Base-by-base conservation (phyloP, 53 echinoderm and acorn worm genomes). In the Astropecten irregularis region DNA sequence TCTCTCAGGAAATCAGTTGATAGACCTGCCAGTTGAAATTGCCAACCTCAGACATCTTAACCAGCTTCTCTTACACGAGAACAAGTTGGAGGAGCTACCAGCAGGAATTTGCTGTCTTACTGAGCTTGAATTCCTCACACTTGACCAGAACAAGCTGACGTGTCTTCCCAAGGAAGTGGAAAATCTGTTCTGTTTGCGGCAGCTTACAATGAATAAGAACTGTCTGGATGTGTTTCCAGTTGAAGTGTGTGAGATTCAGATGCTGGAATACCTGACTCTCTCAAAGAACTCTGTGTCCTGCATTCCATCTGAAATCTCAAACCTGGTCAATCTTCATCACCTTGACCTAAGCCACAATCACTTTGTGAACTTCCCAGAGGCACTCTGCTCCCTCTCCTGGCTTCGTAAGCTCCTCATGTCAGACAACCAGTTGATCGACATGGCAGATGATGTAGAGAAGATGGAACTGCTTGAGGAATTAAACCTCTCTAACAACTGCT, bases 401-500 rank as follows among this genome's bases (percentile, higher is more conserved):
- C 69, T 97, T 16, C 50, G 36, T 9, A 86, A 82, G 19, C 94
- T 97, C n/a, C 55, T 73, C 14, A 76, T 97, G 94, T 81, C 89
- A 0, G 60, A 85, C 29, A 97, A 97, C 53, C 69, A 67, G 56
- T 60, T 94, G 21, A 77, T 84, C 16, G 83, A 89, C 73, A 76
- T 97, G 55, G 87, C 89, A 31, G 94, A 97, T 22, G 90, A 92
- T 16, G 71, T 94, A 22, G 64, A 84, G 65, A 88, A 84, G 10
- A 77, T 92, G 88, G 68, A 87, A 30, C 76, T 62, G 13, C 81
- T 97, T 3, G 55, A 56, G 34, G 92, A 92, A 31, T 55, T 97
- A 7, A 74, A 88, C 60, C 82, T 97, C 3, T 92, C 94, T 30
- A 86, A 97, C 65, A 97, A 92, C 56, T 46, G 90, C 7, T 97